These are phyloP conservation scores for Brachyhypopomus occidentalis DNA, from an alignment of 2,113 vertebrate genomes.

Conservation along the genomic window DNA sequence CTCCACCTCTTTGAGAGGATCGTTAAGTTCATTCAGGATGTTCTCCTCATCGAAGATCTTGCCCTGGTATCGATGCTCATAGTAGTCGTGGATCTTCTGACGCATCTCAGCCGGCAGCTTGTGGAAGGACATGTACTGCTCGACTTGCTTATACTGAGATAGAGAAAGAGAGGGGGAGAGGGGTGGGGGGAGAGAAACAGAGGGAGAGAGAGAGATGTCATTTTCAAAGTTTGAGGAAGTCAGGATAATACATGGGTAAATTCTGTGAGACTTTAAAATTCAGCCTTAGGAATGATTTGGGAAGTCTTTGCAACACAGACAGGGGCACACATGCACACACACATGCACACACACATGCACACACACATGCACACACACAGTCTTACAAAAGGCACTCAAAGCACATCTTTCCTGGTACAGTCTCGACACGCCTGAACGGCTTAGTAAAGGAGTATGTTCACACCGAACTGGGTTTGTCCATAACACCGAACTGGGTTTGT, in stretches of 20 bases:
- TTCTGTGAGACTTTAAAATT: background rate
- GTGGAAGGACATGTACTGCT: slow-evolving; percentile 99
- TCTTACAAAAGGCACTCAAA: background rate
- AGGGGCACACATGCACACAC: background rate
- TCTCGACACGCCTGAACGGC: too few relatives aligned
- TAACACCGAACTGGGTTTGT: too few relatives aligned
- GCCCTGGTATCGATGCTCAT: slow-evolving; percentile 97
- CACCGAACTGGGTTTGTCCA: too few relatives aligned
- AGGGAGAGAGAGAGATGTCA: background rate
- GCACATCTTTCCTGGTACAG: too few relatives aligned
- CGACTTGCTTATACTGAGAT: slow-evolving; percentile 96
- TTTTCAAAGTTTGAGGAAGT: background rate
- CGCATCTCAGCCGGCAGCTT: slow-evolving; percentile 98
- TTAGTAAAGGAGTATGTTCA: too few relatives aligned
- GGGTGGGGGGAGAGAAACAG: slow-evolving; percentile 2
- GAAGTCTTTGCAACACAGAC: background rate
- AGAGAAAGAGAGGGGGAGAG: slow-evolving; percentile 17
- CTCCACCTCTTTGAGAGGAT: slow-evolving; percentile 94
- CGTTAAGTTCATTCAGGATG: slow-evolving; percentile 96
- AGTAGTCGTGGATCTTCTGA: slow-evolving; percentile 99
- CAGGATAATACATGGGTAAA: background rate
- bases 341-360: background rate
- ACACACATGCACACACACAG: background rate
- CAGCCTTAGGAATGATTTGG: background rate
- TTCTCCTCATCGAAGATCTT: slow-evolving; percentile 99